phyloP scores from a whole-genome alignment of 2,113 vertebrate genomes.

The Paramormyrops kingsleyae region DNA sequence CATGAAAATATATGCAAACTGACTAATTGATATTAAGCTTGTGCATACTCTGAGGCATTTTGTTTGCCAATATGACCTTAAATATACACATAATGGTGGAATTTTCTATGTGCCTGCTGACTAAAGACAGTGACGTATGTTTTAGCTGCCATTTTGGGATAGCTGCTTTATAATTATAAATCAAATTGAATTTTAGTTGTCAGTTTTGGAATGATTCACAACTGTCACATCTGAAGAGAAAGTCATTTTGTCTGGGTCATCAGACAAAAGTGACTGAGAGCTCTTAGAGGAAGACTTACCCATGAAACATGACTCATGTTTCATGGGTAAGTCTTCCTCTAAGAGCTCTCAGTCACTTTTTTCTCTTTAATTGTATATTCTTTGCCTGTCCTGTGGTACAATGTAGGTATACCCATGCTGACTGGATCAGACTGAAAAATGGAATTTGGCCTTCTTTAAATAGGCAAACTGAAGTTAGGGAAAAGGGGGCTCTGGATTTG shows the following conservation, averaged over 20 bases:
- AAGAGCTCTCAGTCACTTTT: neutral
- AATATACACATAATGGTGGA: neutral
- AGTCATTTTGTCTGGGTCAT: neutral
- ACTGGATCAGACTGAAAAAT: constrained; percentile 28
- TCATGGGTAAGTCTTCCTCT: neutral
- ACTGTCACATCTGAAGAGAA: neutral
- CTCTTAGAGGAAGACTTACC: no score
- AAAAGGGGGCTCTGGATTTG: constrained; percentile 79
- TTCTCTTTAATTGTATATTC: neutral
- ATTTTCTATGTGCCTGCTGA: neutral
- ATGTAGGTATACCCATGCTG: neutral
- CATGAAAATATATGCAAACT: neutral
- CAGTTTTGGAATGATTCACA: neutral
- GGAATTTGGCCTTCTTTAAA: constrained; percentile 69
- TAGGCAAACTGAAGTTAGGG: constrained; percentile 92
- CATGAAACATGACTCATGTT: no score
- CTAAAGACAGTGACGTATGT: neutral
- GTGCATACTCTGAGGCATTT: neutral
- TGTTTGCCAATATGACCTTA: neutral
- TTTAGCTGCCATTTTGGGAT: neutral
- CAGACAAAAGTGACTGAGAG: no score
- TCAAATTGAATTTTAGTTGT: neutral
- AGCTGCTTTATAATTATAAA: neutral
- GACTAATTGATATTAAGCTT: neutral
- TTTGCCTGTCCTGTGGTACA: neutral